Conservation (phyloP, 2,888 invertebrate genomes). For the Pandemis cinnamomeana region DNA sequence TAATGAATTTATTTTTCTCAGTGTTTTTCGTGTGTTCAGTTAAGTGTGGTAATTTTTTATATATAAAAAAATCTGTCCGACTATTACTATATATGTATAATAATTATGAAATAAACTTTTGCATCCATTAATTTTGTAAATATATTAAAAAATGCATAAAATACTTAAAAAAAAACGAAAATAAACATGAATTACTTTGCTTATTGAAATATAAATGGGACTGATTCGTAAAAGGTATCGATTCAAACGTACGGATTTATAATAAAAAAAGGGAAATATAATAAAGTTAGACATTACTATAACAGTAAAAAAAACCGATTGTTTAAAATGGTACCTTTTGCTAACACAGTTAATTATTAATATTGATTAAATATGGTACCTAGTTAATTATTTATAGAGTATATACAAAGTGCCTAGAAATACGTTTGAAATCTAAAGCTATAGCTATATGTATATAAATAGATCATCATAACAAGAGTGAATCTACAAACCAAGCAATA, state of each 20-base stretch:
- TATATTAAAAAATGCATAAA: constrained; percentile 25
- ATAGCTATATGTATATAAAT: constrained; percentile 21
- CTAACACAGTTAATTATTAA: neutral
- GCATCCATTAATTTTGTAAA: constrained; percentile 34
- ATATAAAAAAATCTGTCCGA: constrained; percentile 35
- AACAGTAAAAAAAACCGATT: too few species aligned
- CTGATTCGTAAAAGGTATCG: neutral
- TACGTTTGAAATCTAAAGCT: constrained; percentile 34
- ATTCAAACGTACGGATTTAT: neutral
- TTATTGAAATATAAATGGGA: constrained; percentile 16
- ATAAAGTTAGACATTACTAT: neutral
- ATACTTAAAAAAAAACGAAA: constrained; percentile 11
- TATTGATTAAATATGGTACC: neutral
- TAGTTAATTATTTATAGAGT: constrained; percentile 13
- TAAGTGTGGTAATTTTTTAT: constrained; percentile 26
- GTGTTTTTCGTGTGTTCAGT: constrained; percentile 28
- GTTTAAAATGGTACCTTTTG: neutral
- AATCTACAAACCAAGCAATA: constrained; percentile 6
- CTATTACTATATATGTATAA: constrained; percentile 11
- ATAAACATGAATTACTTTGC: constrained; percentile 25
- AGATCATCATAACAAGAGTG: neutral
- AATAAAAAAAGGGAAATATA: neutral
- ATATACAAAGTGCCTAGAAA: constrained; percentile 41
- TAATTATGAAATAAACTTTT: constrained; percentile 27
- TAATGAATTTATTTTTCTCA: constrained; percentile 3